These are phyloP conservation scores for Umimayanthus kanabou DNA, from an alignment of 92 coral and sea anemone genomes.

Conservation along the genomic window DNA sequence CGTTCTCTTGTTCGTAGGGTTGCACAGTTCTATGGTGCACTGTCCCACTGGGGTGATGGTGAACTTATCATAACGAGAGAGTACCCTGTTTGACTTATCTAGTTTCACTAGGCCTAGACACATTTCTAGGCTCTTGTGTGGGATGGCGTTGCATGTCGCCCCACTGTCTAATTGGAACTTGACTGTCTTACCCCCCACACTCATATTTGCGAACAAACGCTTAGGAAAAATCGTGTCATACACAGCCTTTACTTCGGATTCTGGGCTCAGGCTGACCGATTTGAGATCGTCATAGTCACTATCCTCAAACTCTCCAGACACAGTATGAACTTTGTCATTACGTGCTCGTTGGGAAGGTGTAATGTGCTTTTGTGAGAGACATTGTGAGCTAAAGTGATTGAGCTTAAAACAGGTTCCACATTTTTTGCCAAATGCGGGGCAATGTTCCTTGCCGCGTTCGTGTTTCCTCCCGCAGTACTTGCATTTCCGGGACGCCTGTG, in stretches of 20 bases:
- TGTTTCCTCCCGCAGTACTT: constrained; percentile 42
- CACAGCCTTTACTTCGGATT: too few relatives aligned
- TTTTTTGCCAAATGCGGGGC: constrained; percentile 25
- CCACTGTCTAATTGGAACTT: too few relatives aligned
- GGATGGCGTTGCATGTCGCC: too few relatives aligned
- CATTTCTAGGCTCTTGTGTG: background rate
- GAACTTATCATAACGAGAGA: constrained; percentile 8
- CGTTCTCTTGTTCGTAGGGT: constrained; percentile 41
- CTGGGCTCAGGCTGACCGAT: too few relatives aligned
- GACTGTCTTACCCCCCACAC: too few relatives aligned
- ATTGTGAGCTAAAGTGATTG: background rate
- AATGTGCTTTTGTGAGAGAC: too few relatives aligned
- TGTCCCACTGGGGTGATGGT: too few relatives aligned
- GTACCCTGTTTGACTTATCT: background rate
- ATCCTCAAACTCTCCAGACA: constrained; percentile 15
- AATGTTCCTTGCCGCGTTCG: constrained; percentile 10
- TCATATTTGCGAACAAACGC: too few relatives aligned
- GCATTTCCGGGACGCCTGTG: constrained; percentile 27
- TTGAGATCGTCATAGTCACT: too few relatives aligned
- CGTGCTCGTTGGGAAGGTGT: constrained; percentile 3
- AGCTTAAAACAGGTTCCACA: constrained; percentile 22
- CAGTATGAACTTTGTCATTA: background rate
- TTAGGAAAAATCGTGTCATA: too few relatives aligned
- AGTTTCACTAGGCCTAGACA: constrained; percentile 39
- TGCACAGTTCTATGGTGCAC: constrained; percentile 23